Base-by-base conservation (phyloP, 2,888 invertebrate species). In the Hololepta plana region DNA sequence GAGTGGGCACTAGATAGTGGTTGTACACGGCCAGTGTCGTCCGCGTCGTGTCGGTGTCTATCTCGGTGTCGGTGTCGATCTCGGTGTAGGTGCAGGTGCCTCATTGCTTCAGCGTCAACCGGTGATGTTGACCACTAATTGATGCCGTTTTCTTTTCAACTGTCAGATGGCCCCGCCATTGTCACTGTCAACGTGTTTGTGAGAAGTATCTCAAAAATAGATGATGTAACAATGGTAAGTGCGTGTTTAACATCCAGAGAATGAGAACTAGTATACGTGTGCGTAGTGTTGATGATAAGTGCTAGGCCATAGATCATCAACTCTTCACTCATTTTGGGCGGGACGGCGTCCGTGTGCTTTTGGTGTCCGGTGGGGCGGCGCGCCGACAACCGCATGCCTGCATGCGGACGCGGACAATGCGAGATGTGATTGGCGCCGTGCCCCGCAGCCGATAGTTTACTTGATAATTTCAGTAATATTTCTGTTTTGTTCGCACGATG, bases 141-240 rank as follows among this genome's bases (percentile, higher is more conserved):
- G 43, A 39, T 43, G 43, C 41, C 44, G 43, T 49, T 49, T 49
- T 46, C 38, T 44, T 47, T 43, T 43, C 40, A 47, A 55, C 55
- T 54, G 53, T 56, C 60, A 73, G 82, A 82, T 80, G 90, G 90
- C 59, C 87, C 90, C 57, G 85, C 90, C 59, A 73, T 82, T 64
- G 90, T 91, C 62, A 74, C 74, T 67, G 88, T 91, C 72, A 91
- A 91, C 81, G 87, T 91, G 69, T 87, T 85, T 77, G 82, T 91
- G 66, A 71, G 91, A 73, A 91, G 90, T 81, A 87, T 93, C 70
- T 87, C 88, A 67, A 88, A 90, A 73, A 91, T 91, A 69, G 90
- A 91, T 77, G 91, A 91, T 72, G 88, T 91, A 64, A 90, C 87
- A 51, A 91, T 91, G 91, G 91, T 91, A 82, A 87, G 87, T 85